Percentiles rank a stretch among this genome's conserved stretches.
Conservation (phyloP, 2,797 vertebrate species). For the Chanos chanos region DNA sequence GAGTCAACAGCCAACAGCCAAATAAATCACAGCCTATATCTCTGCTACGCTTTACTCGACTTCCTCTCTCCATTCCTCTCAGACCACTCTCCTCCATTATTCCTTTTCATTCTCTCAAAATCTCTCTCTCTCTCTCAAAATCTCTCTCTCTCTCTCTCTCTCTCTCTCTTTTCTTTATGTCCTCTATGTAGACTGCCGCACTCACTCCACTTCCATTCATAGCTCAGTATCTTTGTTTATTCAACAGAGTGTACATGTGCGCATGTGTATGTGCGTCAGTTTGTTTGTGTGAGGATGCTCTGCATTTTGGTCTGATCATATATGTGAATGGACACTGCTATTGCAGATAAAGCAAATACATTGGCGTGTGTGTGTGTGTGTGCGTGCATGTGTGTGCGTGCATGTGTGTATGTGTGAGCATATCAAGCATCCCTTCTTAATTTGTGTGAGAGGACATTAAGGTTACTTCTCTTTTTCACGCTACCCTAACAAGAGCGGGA, state of each 20-base stretch:
- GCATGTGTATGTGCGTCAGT: background rate
- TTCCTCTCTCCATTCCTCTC: conserved; percentile 15
- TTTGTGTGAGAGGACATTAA: conserved; percentile 9
- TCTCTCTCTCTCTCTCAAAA: conserved; percentile 7
- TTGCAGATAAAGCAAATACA: no score
- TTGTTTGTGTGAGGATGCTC: background rate
- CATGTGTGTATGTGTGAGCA: background rate
- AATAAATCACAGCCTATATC: conserved; percentile 53
- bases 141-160: conserved; percentile 6
- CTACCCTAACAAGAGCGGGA: conserved; percentile 49
- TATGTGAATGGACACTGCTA: no score
- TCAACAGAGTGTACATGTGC: conserved; percentile 5
- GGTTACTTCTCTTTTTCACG: conserved; percentile 36
- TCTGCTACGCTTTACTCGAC: background rate
- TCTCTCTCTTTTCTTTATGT: conserved; percentile 4
- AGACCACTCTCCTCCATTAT: conserved; percentile 25
- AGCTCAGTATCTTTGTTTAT: conserved; percentile 6
- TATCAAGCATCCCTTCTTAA: background rate
- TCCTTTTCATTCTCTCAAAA: conserved; percentile 12
- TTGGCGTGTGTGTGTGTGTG: background rate
- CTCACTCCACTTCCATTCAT: conserved; percentile 6
- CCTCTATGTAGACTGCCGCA: no score
- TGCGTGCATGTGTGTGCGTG: background rate
- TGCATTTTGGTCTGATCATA: no score
- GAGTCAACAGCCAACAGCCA: conserved; percentile 50